phyloP scores from a whole-genome alignment of 2,113 vertebrate genomes.

The Pollimyrus isidori region DNA sequence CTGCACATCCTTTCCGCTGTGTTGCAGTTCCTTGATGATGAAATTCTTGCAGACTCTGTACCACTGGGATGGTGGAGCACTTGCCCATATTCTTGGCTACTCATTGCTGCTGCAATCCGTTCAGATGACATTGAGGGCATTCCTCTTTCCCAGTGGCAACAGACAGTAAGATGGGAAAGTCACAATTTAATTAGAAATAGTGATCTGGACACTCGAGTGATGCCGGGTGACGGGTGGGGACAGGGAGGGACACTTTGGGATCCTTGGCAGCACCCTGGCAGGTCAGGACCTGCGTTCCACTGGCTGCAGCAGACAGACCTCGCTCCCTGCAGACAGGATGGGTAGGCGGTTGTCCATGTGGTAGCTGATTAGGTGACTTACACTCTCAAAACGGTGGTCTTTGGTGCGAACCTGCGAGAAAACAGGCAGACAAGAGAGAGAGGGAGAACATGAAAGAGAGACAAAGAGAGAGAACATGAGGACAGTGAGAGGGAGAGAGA shows the following conservation, averaged over 20 bases:
- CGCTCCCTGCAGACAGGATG: conserved; percentile 92
- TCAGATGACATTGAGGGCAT: neutral
- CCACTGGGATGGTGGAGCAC: neutral
- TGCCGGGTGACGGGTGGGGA: neutral
- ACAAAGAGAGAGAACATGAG: too few relatives aligned
- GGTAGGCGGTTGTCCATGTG: conserved; percentile 98
- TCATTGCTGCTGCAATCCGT: neutral
- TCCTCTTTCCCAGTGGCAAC: neutral
- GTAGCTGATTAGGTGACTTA: conserved; percentile 96
- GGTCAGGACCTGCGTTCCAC: conserved; percentile 80
- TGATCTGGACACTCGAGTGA: neutral
- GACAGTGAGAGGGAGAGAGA: neutral
- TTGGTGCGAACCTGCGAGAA: conserved; percentile 85
- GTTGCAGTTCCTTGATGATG: neutral
- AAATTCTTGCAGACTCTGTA: neutral
- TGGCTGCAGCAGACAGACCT: conserved; percentile 91
- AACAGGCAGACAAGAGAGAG: neutral
- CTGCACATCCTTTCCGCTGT: neutral
- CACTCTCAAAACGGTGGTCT: conserved; percentile 92
- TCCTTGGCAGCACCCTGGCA: neutral
- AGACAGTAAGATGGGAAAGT: neutral
- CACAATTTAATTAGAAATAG: neutral
- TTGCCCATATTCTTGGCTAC: neutral
- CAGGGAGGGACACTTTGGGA: conserved; percentile 3
- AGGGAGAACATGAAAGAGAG: too few relatives aligned